These are phyloP conservation scores for Zaprionus vittiger DNA, from an alignment of 1,140 invertebrate species.

Conservation along the genomic window DNA sequence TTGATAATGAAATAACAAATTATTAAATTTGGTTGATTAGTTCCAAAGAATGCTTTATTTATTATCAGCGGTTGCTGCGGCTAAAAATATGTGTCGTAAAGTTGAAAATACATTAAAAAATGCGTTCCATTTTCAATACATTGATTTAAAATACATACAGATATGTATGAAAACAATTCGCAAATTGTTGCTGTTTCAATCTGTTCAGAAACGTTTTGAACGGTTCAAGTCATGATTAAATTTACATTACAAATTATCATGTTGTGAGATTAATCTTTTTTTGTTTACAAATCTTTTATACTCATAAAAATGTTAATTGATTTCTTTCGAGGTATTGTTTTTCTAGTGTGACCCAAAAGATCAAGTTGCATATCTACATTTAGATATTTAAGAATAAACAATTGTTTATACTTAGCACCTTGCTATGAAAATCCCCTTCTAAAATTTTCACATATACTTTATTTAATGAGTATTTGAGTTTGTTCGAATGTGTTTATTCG, in stretches of 20 bases:
- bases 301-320: not conserved
- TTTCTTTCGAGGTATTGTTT: not conserved
- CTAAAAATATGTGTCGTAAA: too few relatives aligned
- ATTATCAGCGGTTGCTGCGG: too few relatives aligned
- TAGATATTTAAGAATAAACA: too few relatives aligned
- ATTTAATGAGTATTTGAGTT: not conserved
- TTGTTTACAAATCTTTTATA: not conserved
- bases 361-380: not conserved
- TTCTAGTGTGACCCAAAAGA: not conserved
- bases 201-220: not conserved
- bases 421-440: not conserved
- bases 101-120: too few relatives aligned
- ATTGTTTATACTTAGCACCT: not conserved
- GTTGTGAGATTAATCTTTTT: not conserved
- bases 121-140: too few relatives aligned
- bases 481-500: not conserved
- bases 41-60: too few relatives aligned
- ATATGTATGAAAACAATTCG: too few relatives aligned
- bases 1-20: not conserved
- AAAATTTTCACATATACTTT: not conserved
- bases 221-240: not conserved
- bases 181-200: not conserved
- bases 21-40: not conserved
- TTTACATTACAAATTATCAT: conserved; percentile 12
- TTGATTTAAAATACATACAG: too few relatives aligned